Evolutionary conservation across 2,888 invertebrate genomes (phyloP).

Genomic region (Meloe dianella): DNA sequence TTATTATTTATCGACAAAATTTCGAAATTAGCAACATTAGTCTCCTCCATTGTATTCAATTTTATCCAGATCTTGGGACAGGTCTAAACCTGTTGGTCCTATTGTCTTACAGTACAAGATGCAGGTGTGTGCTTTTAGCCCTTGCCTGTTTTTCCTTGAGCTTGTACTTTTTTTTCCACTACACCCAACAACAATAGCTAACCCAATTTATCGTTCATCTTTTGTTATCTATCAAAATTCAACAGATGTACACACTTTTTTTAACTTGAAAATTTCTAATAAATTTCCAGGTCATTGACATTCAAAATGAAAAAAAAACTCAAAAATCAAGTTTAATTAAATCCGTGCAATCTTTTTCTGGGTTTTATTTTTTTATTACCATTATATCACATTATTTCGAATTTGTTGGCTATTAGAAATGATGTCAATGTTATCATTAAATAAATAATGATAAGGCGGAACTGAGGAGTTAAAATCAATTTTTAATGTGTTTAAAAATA

Average conservation of each 20-base stretch:
- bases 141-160: slow-evolving; percentile 10
- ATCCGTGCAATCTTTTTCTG: neutral
- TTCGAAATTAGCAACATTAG: neutral
- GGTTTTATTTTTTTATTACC: neutral
- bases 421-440: slow-evolving; percentile 31
- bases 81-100: slow-evolving; percentile 54
- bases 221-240: slow-evolving; percentile 9
- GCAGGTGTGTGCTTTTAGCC: slow-evolving; percentile 15
- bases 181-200: slow-evolving; percentile 8
- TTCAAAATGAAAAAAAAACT: neutral
- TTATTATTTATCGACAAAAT: neutral
- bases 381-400: neutral
- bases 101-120: slow-evolving; percentile 20
- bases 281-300: neutral
- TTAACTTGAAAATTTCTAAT: neutral
- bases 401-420: slow-evolving; percentile 20
- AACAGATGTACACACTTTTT: neutral
- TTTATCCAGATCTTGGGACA: slow-evolving; percentile 47
- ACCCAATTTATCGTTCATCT: slow-evolving; percentile 10
- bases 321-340: slow-evolving; percentile 2
- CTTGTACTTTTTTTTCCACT: slow-evolving; percentile 7
- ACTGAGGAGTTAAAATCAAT: neutral
- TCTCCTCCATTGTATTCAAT: neutral
- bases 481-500: neutral
- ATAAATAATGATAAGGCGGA: slow-evolving; percentile 23